phyloP scores from a whole-genome alignment of 2,113 vertebrate species.

The Lichenostomus cassidix region DNA sequence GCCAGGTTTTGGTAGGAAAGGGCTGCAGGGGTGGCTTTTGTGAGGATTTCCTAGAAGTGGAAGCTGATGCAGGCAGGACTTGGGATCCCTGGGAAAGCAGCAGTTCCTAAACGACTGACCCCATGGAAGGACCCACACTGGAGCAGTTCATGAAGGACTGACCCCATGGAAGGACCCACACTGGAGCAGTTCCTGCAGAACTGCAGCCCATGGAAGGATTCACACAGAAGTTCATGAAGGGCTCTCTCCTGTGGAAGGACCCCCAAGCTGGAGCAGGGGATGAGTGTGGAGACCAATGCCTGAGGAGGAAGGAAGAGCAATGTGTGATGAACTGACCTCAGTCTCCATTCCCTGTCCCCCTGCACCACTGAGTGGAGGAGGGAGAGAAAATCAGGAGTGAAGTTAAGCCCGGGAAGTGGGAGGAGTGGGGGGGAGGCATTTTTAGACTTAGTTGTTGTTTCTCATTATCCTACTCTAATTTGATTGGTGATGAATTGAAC shows the following conservation, averaged over 20 bases:
- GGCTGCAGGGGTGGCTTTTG: not conserved
- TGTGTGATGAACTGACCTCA: not conserved
- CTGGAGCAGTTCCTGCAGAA: no score
- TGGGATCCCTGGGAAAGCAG: no score
- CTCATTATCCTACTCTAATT: not conserved
- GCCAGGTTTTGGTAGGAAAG: accelerated
- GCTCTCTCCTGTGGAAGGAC: not conserved
- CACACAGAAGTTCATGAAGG: not conserved
- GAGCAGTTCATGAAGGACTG: not conserved
- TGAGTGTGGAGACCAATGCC: not conserved
- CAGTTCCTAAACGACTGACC: not conserved
- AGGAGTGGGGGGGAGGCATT: not conserved
- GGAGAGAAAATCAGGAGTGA: not conserved
- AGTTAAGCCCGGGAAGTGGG: not conserved
- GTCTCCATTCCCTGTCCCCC: not conserved
- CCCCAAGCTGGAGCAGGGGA: not conserved
- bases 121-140: not conserved
- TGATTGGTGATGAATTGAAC: not conserved
- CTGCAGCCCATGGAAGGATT: not conserved
- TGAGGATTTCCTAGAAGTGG: not conserved
- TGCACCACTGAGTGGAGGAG: not conserved
- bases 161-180: accelerated
- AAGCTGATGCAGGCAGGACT: not conserved
- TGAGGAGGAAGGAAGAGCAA: not conserved
- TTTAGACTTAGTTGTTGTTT: not conserved